Conservation (phyloP, 2,888 invertebrate genomes). For the Xestia sexstrigata region DNA sequence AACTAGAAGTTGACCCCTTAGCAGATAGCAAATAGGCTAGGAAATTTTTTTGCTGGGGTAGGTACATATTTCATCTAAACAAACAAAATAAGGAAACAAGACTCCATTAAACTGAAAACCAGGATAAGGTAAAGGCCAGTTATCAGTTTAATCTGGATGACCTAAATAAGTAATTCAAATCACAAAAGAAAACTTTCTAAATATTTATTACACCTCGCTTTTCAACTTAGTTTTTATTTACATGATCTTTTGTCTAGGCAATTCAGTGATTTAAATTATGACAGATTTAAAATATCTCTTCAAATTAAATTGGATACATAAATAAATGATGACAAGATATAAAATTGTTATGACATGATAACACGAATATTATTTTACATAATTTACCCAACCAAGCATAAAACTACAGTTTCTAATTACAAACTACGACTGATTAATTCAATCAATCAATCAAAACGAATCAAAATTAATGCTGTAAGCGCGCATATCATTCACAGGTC, state of each 20-base stretch:
- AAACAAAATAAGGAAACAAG: background rate
- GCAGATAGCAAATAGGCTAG: background rate
- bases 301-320: background rate
- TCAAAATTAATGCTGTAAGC: constrained; percentile 58
- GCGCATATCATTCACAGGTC: constrained; percentile 61
- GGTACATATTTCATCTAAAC: background rate
- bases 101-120: background rate
- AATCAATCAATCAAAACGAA: constrained; percentile 64
- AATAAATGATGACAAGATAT: too few relatives aligned
- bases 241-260: background rate
- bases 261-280: background rate
- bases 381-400: background rate
- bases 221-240: background rate
- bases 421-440: constrained; percentile 54
- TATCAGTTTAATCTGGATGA: background rate
- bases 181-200: background rate
- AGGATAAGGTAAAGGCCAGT: background rate
- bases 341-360: background rate
- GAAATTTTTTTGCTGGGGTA: too few relatives aligned
- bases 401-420: constrained; percentile 35
- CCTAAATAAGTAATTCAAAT: background rate
- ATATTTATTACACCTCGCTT: background rate
- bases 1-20: background rate
- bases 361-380: background rate
- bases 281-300: background rate